Conservation (phyloP, 2,888 invertebrate species). For the Hydropsyche betteni region DNA sequence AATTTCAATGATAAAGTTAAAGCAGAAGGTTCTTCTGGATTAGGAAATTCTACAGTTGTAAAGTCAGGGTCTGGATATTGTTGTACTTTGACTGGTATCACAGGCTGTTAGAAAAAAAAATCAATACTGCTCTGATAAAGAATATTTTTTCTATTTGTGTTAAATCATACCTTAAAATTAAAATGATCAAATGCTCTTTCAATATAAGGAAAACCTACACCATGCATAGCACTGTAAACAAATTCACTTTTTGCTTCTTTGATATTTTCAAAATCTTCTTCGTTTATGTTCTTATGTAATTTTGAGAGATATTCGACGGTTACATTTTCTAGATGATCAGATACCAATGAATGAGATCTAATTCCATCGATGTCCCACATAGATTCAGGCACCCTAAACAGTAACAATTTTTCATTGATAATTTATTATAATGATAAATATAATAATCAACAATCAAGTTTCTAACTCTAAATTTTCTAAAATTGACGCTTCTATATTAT, state of each 20-base stretch:
- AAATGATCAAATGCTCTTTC: slow-evolving; percentile 77
- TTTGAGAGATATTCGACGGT: slow-evolving; percentile 73
- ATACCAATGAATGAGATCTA: slow-evolving; percentile 65
- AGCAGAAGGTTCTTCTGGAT: slow-evolving; percentile 94
- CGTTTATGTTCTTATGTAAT: slow-evolving; percentile 66
- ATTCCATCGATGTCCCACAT: slow-evolving; percentile 81
- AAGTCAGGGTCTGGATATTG: slow-evolving; percentile 95
- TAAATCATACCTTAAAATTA: slow-evolving; percentile 71
- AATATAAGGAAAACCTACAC: slow-evolving; percentile 88
- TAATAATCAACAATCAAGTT: too few relatives aligned
- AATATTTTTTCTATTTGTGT: not conserved
- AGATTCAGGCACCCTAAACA: slow-evolving; percentile 70
- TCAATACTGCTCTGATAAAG: too few relatives aligned
- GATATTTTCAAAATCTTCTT: slow-evolving; percentile 67
- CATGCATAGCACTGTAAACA: slow-evolving; percentile 98
- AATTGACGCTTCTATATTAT: slow-evolving; percentile 83
- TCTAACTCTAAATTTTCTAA: slow-evolving; percentile 72
- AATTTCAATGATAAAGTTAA: slow-evolving; percentile 78
- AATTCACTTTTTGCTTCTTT: slow-evolving; percentile 69
- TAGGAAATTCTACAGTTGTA: slow-evolving; percentile 96
- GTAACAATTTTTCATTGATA: not conserved
- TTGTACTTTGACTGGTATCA: slow-evolving; percentile 77
- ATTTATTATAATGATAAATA: not conserved
- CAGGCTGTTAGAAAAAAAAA: slow-evolving; percentile 59
- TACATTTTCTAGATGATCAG: slow-evolving; percentile 77